Conservation (phyloP, 2,888 invertebrate genomes). For the Drosophila nigricruria region DNA sequence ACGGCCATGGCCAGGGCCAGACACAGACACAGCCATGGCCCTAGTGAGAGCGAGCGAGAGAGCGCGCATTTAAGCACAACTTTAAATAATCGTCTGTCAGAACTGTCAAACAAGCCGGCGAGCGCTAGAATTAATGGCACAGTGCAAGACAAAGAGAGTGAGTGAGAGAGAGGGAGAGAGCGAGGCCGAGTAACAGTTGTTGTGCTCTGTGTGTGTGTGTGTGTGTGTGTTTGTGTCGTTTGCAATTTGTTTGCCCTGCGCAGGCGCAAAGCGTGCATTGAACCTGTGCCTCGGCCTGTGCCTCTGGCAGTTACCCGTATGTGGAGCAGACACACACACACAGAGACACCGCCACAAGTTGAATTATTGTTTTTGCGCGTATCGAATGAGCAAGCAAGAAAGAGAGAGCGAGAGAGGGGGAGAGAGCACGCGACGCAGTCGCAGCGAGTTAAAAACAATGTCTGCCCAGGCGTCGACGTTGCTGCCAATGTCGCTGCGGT, state of each 20-base stretch:
- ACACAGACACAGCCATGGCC: conserved; percentile 15
- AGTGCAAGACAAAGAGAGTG: conserved; percentile 36
- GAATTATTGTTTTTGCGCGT: conserved; percentile 76
- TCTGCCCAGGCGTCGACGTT: conserved; percentile 53
- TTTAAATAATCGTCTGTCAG: conserved; percentile 86
- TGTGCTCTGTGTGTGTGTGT: conserved; percentile 14
- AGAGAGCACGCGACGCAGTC: conserved; percentile 61
- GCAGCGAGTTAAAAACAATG: conserved; percentile 79
- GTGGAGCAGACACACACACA: conserved; percentile 71
- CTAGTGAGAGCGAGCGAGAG: conserved; percentile 13
- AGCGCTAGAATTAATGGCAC: conserved; percentile 85
- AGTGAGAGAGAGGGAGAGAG: conserved; percentile 27
- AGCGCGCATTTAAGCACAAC: conserved; percentile 83
- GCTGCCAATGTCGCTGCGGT: conserved; percentile 73
- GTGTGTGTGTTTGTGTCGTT: conserved; percentile 27
- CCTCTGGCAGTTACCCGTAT: conserved; percentile 39
- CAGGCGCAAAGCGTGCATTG: conserved; percentile 80
- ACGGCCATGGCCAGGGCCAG: conserved; percentile 54
- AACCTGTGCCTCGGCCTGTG: conserved; percentile 71
- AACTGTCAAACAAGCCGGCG: conserved; percentile 86
- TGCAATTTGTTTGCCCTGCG: conserved; percentile 77
- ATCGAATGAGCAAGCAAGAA: conserved; percentile 10
- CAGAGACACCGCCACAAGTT: conserved; percentile 62
- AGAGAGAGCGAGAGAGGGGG: neutral
- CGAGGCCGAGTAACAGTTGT: conserved; percentile 20